These are phyloP conservation scores for Scatophagus argus DNA, from an alignment of 2,113 vertebrate genomes.

Conservation along the genomic window DNA sequence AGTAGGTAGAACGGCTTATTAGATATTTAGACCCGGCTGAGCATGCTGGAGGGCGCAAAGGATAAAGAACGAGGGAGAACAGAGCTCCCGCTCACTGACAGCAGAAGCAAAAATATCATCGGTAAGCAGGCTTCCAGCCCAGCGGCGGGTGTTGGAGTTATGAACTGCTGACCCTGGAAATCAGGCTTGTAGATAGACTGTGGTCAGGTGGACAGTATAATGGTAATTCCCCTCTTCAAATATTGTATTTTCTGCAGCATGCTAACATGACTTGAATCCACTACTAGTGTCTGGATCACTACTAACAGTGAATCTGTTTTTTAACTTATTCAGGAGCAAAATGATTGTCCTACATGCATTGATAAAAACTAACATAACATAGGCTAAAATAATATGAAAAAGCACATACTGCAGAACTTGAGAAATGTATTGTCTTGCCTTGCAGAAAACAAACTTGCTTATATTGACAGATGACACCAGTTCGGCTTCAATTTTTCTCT, in stretches of 20 bases:
- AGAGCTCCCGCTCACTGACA: conserved; percentile 28
- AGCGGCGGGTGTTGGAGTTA: neutral
- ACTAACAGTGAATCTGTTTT: conserved; percentile 17
- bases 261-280: neutral
- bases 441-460: conserved; percentile 55
- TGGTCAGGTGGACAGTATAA: neutral
- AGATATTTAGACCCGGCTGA: conserved; percentile 65
- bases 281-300: neutral
- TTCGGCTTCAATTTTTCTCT: conserved; percentile 49
- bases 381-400: conserved; percentile 47
- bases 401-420: conserved; percentile 38
- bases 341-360: neutral
- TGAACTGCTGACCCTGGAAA: conserved; percentile 17
- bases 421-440: conserved; percentile 53
- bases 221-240: neutral
- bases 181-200: neutral
- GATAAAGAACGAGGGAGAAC: conserved; percentile 27
- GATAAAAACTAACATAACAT: conserved; percentile 30
- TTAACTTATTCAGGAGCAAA: conserved; percentile 7
- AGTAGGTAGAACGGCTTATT: conserved; percentile 66
- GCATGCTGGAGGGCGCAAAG: conserved; percentile 32
- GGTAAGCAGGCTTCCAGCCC: conserved; percentile 11
- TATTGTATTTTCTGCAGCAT: neutral
- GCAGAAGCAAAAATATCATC: conserved; percentile 32
- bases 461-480: conserved; percentile 63